Evolutionary conservation across 2,797 vertebrate species (phyloP).

Genomic region (Geotrypetes seraphini): DNA sequence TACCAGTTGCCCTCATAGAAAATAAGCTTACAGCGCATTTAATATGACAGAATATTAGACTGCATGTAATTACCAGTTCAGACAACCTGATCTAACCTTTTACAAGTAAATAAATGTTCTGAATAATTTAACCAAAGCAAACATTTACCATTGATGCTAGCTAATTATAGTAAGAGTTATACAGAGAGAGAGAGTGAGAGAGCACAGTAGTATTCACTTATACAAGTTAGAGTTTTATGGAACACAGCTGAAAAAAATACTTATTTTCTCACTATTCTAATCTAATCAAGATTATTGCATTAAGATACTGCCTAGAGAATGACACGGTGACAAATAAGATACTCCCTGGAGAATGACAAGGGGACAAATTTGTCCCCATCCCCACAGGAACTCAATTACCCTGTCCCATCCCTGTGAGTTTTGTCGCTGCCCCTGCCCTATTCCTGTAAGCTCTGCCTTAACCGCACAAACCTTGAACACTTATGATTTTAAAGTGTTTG

Average conservation of each 20-base stretch:
- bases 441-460: no score
- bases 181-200: slow-evolving; percentile 30
- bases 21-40: slow-evolving; percentile 44
- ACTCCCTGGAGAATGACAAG: no score
- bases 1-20: no score
- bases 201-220: slow-evolving; percentile 22
- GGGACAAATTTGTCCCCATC: no score
- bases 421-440: no score
- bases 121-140: slow-evolving; percentile 80
- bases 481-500: no score
- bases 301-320: no score
- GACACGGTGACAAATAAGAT: no score
- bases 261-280: slow-evolving; percentile 3
- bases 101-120: slow-evolving; percentile 73
- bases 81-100: slow-evolving; percentile 67
- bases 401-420: no score
- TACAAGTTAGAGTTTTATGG: slow-evolving; percentile 22
- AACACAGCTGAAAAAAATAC: slow-evolving; percentile 13
- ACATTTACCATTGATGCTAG: slow-evolving; percentile 70
- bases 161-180: slow-evolving; percentile 66
- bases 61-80: slow-evolving; percentile 60
- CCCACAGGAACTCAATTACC: no score
- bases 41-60: slow-evolving; percentile 51
- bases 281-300: slow-evolving; percentile 3
- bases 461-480: no score